Percentiles rank a stretch among this genome's conserved stretches.
Conservation (phyloP, 2,113 vertebrate species). For the Oncorhynchus clarkii region DNA sequence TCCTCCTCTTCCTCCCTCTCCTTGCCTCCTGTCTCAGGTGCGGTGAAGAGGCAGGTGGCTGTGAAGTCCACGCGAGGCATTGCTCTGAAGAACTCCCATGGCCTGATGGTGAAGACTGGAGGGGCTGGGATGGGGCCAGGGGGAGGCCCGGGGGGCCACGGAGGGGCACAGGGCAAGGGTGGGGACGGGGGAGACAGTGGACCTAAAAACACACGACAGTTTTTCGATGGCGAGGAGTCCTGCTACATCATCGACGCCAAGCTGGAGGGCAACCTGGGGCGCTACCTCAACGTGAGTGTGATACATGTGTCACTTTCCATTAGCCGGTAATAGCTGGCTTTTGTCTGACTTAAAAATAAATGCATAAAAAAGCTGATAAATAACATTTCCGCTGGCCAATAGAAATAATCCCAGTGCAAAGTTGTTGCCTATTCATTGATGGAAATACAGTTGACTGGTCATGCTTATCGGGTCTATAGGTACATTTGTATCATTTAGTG, state of each 20-base stretch:
- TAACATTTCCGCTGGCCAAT: too few species aligned
- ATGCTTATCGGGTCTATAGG: too few species aligned
- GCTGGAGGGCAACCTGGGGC: conserved; percentile 84
- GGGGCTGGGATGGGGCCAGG: conserved; percentile 33
- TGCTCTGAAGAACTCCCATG: conserved; percentile 88
- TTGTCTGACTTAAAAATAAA: too few species aligned
- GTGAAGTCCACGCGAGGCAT: conserved; percentile 95
- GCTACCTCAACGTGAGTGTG: conserved; percentile 80
- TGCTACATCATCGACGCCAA: conserved; percentile 87
- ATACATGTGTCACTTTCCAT: not conserved
- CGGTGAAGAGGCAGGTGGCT: conserved; percentile 89
- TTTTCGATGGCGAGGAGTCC: conserved; percentile 81
- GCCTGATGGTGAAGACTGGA: conserved; percentile 87
- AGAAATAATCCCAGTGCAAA: too few species aligned
- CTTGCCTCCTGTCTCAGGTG: conserved; percentile 56
- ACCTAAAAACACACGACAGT: conserved; percentile 68
- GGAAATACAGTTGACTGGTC: too few species aligned
- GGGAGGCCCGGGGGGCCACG: conserved; percentile 48
- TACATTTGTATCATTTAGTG: too few species aligned
- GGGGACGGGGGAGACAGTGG: conserved; percentile 42
- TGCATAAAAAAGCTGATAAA: too few species aligned
- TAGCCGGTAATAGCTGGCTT: too few species aligned
- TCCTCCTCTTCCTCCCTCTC: too few species aligned
- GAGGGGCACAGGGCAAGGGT: not conserved
- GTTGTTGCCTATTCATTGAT: too few species aligned